Conservation (phyloP, 1,140 invertebrate genomes). For the Leptopilina boulardi region DNA sequence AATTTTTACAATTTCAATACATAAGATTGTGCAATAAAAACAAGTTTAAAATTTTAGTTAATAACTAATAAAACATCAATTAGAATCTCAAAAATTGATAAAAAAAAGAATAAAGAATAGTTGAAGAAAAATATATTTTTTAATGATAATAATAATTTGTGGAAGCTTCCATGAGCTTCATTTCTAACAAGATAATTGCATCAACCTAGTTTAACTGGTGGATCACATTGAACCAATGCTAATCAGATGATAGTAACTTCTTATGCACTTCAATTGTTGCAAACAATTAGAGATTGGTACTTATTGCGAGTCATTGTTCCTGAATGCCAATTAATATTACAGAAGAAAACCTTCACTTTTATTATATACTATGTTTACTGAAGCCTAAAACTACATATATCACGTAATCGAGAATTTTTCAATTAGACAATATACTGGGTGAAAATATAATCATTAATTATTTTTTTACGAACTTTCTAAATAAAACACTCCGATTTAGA, state of each 20-base stretch:
- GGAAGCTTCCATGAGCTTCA: slow-evolving; percentile 10
- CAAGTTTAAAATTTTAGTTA: no score
- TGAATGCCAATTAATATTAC: not conserved
- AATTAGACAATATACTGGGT: no score
- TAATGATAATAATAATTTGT: slow-evolving; percentile 36
- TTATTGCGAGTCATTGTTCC: slow-evolving; percentile 10
- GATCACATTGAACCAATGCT: slow-evolving; percentile 9
- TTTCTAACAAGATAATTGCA: not conserved
- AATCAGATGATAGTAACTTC: slow-evolving; percentile 17
- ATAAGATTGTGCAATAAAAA: no score
- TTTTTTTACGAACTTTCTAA: no score
- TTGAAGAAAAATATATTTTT: not conserved
- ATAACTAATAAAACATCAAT: not conserved
- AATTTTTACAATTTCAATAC: no score
- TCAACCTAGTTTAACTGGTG: slow-evolving; percentile 11
- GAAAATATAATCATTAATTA: no score
- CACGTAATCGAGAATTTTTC: no score
- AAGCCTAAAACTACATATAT: no score
- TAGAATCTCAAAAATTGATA: not conserved
- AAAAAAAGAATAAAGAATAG: not conserved
- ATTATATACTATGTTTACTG: not conserved
- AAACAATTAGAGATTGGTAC: slow-evolving; percentile 1
- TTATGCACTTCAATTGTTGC: slow-evolving; percentile 17
- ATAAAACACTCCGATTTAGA: no score
- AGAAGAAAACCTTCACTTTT: slow-evolving; percentile 2